Evolutionary conservation across 2,888 invertebrate genomes (phyloP).

Genomic region (Drosophila suboccidentalis): DNA sequence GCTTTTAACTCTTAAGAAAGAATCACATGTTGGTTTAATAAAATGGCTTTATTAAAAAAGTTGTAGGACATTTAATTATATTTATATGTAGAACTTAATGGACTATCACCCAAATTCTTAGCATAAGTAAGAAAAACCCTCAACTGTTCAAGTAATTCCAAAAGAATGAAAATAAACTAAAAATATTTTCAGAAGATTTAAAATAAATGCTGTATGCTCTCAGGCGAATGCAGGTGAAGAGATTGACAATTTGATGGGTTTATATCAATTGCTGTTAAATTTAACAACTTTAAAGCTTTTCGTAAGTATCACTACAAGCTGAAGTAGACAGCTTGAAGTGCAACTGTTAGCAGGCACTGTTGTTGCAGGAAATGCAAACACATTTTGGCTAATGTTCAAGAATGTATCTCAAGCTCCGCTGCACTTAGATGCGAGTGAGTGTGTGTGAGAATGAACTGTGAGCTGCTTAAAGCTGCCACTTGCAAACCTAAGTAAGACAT

Average conservation of each 20-base stretch:
- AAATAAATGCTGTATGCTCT: neutral
- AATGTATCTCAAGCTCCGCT: slow-evolving; percentile 30
- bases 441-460: slow-evolving; percentile 19
- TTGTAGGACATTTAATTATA: too few relatives aligned
- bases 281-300: slow-evolving; percentile 3
- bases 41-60: too few relatives aligned
- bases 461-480: slow-evolving; percentile 33
- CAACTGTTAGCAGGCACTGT: slow-evolving; percentile 12
- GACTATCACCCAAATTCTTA: too few relatives aligned
- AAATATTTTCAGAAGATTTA: neutral
- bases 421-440: slow-evolving; percentile 14
- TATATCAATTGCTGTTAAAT: neutral
- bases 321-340: slow-evolving; percentile 7
- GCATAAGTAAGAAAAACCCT: too few relatives aligned
- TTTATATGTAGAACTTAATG: too few relatives aligned
- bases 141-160: too few relatives aligned
- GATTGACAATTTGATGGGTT: neutral
- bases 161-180: neutral
- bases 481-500: slow-evolving; percentile 69
- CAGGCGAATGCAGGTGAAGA: neutral
- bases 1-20: neutral
- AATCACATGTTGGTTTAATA: too few relatives aligned
- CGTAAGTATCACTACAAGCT: neutral
- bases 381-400: slow-evolving; percentile 34
- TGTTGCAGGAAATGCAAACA: slow-evolving; percentile 51